phyloP scores from a whole-genome alignment of 2,113 vertebrate species.

The Dicentrarchus labrax region DNA sequence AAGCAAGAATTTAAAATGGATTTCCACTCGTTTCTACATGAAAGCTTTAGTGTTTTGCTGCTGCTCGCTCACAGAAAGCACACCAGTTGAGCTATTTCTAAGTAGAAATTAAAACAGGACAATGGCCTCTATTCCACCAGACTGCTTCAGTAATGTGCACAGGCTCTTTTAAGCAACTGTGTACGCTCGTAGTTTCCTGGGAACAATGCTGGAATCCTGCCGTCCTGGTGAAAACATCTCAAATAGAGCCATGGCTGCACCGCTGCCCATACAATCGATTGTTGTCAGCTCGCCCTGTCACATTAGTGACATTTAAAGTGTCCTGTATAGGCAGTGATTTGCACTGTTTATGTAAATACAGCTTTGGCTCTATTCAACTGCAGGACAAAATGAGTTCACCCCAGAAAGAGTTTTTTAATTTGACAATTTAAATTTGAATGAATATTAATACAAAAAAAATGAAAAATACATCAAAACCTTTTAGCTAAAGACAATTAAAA shows the following conservation, averaged over 20 bases:
- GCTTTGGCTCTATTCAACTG: conserved; percentile 29
- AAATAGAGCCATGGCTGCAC: conserved; percentile 81
- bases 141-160: conserved; percentile 75
- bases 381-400: conserved; percentile 23
- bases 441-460: background rate
- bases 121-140: conserved; percentile 80
- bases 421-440: background rate
- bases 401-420: conserved; percentile 25
- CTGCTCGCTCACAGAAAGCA: conserved; percentile 79
- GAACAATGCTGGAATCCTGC: conserved; percentile 87
- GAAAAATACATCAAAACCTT: background rate
- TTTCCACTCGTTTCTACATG: conserved; percentile 49
- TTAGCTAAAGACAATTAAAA: conserved; percentile 1
- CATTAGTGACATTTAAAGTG: conserved; percentile 69
- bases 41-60: conserved; percentile 62
- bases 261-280: conserved; percentile 72
- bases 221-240: conserved; percentile 83
- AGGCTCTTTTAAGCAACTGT: conserved; percentile 81
- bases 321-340: conserved; percentile 46
- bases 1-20: conserved; percentile 30
- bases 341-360: conserved; percentile 65
- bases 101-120: conserved; percentile 85
- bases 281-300: conserved; percentile 73
- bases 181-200: conserved; percentile 69
- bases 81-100: conserved; percentile 83